These are phyloP conservation scores for Aleadryas rufinucha DNA, from an alignment of 2,113 vertebrate species.

Conservation along the genomic window DNA sequence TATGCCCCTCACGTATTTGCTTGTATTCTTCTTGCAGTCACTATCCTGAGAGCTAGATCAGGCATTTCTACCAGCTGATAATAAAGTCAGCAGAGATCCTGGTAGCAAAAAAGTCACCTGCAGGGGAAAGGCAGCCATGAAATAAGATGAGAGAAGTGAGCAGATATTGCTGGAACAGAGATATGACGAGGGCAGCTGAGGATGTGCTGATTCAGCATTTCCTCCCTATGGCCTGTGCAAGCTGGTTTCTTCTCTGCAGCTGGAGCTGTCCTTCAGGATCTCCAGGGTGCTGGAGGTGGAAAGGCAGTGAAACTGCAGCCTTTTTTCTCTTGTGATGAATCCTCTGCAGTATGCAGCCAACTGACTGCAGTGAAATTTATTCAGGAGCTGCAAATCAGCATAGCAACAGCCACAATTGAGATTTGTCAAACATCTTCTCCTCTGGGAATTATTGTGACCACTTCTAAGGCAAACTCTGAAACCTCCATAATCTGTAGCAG, in stretches of 20 bases:
- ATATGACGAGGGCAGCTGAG: background rate
- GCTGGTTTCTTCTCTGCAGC: background rate
- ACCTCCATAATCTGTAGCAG: background rate
- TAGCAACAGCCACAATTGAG: background rate
- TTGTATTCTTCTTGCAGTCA: background rate
- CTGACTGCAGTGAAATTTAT: background rate
- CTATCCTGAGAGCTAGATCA: background rate
- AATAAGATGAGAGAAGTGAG: background rate
- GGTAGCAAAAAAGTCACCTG: background rate
- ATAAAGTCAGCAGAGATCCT: background rate
- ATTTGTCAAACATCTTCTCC: background rate
- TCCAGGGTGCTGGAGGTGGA: background rate
- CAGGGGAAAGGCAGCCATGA: background rate
- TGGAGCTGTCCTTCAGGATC: background rate
- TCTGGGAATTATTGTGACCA: background rate
- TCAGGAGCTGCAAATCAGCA: background rate
- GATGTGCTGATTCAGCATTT: background rate
- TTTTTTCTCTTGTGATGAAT: background rate
- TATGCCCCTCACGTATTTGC: background rate
- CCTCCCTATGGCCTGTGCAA: background rate
- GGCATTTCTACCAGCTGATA: background rate
- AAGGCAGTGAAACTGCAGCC: background rate
- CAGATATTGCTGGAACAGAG: background rate
- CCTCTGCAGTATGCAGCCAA: background rate
- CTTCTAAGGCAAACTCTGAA: background rate